These are phyloP conservation scores for Spondyliosoma cantharus DNA, from an alignment of 2,797 vertebrate species.

Conservation along the genomic window DNA sequence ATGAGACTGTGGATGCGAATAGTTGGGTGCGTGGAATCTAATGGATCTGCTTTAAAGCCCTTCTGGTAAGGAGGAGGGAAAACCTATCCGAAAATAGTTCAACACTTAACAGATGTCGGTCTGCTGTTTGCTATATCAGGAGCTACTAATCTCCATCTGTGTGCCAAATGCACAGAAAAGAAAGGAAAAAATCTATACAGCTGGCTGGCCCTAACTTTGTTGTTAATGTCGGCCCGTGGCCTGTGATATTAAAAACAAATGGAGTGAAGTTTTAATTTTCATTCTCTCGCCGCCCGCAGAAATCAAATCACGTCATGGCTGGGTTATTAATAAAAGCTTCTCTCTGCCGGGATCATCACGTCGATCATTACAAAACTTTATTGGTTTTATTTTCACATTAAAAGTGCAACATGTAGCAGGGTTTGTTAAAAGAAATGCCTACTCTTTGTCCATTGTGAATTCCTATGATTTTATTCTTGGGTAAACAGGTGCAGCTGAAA, in stretches of 20 bases:
- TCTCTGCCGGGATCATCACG: conserved; percentile 17
- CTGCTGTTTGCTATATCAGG: conserved; percentile 53
- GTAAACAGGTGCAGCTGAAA: conserved; percentile 39
- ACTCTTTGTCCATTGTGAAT: background rate
- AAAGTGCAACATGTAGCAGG: conserved; percentile 5
- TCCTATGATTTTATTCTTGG: conserved; percentile 27
- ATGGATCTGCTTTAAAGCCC: conserved; percentile 51
- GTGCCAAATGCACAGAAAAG: background rate
- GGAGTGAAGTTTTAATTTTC: conserved; percentile 48
- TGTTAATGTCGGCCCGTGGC: conserved; percentile 25
- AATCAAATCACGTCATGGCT: conserved; percentile 19
- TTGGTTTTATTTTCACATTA: conserved; percentile 40
- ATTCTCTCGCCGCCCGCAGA: conserved; percentile 20
- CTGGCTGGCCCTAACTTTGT: conserved; percentile 30
- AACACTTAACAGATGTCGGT: conserved; percentile 70
- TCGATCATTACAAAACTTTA: conserved; percentile 34
- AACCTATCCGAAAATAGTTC: conserved; percentile 53
- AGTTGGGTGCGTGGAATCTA: conserved; percentile 32
- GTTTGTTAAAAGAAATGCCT: conserved; percentile 27
- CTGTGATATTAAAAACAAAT: conserved; percentile 60
- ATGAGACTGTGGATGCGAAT: conserved; percentile 46
- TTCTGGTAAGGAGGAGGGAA: conserved; percentile 29
- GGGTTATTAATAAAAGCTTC: conserved; percentile 43
- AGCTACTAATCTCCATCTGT: conserved; percentile 42
- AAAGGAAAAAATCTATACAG: conserved; percentile 40